These are phyloP conservation scores for Leguminivora glycinivorella DNA, from an alignment of 1,140 invertebrate genomes.

Conservation along the genomic window DNA sequence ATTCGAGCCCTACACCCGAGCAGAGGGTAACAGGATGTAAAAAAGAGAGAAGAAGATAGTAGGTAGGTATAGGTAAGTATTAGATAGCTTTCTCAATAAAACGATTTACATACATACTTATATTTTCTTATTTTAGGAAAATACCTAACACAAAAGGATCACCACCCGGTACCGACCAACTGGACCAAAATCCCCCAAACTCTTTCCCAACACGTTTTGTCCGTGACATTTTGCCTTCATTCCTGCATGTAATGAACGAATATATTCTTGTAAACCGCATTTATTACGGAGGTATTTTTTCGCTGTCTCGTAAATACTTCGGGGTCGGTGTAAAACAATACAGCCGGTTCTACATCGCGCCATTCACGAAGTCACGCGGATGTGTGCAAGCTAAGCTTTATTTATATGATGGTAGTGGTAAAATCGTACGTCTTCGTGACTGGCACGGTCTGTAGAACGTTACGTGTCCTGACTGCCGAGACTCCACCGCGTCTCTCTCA, in stretches of 20 bases:
- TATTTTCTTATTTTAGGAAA: too few species aligned
- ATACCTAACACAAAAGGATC: not conserved
- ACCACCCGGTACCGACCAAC: not conserved
- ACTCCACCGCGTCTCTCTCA: not conserved
- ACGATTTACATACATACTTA: too few species aligned
- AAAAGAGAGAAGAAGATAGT: too few species aligned
- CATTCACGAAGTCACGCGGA: too few species aligned
- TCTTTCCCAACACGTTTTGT: not conserved
- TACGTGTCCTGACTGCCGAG: slow-evolving; percentile 46
- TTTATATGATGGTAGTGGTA: too few species aligned
- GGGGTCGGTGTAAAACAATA: slow-evolving; percentile 43
- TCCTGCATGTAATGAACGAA: slow-evolving; percentile 4
- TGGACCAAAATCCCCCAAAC: not conserved
- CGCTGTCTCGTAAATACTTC: slow-evolving; percentile 11
- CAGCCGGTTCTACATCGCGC: slow-evolving; percentile 47
- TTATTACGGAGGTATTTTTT: slow-evolving; percentile 13
- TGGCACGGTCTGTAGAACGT: too few species aligned
- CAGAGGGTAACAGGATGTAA: too few species aligned
- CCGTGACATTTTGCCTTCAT: slow-evolving; percentile 5
- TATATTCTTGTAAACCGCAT: slow-evolving; percentile 15
- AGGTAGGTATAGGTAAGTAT: too few species aligned
- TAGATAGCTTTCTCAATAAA: too few species aligned
- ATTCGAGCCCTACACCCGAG: too few species aligned
- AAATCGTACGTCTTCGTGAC: too few species aligned
- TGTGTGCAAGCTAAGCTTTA: too few species aligned